These are phyloP conservation scores for Condylura cristata DNA, from an alignment of 2,113 vertebrate species.

Conservation along the genomic window DNA sequence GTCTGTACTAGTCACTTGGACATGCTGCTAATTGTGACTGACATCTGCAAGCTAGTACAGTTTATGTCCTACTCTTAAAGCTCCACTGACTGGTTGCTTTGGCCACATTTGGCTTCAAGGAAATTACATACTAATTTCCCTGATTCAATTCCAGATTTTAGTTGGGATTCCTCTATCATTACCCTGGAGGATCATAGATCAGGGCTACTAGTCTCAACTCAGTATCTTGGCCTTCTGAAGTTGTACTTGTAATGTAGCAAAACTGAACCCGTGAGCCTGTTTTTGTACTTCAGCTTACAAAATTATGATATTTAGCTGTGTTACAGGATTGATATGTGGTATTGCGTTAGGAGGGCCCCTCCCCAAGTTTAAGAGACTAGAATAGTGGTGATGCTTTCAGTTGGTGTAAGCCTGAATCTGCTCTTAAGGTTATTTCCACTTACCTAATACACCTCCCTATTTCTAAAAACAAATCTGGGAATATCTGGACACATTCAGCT, in stretches of 20 bases:
- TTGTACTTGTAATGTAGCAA: not conserved
- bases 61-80: not conserved
- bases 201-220: not conserved
- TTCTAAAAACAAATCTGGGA: not conserved
- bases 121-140: not conserved
- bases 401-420: not conserved
- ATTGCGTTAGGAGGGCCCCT: not conserved
- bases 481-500: not conserved
- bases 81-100: not conserved
- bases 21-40: not conserved
- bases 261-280: not conserved
- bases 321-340: not conserved
- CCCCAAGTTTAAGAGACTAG: not conserved
- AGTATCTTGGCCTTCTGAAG: rapidly evolving
- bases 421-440: not conserved
- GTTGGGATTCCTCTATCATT: not conserved
- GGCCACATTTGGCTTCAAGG: not conserved
- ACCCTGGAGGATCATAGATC: no score
- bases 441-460: not conserved
- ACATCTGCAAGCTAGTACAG: not conserved
- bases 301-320: not conserved
- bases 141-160: not conserved
- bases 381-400: not conserved
- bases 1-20: not conserved
- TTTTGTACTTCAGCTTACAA: not conserved